phyloP scores from a whole-genome alignment of 2,797 vertebrate genomes.

The Melanotaenia maccullochi region DNA sequence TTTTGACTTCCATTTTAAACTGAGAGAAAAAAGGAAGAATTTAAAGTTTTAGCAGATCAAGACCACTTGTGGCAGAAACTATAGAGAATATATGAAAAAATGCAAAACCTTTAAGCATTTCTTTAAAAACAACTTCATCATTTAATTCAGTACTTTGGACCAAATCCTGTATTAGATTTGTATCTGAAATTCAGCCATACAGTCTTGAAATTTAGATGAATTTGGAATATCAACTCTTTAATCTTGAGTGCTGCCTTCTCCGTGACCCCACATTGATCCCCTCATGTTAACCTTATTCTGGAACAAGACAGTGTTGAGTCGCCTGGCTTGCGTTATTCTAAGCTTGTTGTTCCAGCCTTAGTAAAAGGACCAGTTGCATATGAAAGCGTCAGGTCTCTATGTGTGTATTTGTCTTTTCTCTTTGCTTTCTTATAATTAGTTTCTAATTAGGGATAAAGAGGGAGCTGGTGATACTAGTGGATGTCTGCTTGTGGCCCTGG shows the following conservation, averaged over 20 bases:
- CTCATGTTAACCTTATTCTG: conserved; percentile 24
- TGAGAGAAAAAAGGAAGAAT: background rate
- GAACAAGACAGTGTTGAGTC: conserved; percentile 34
- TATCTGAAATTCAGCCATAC: background rate
- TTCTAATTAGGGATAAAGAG: conserved; percentile 82
- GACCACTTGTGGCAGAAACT: background rate
- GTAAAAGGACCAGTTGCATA: conserved; percentile 57
- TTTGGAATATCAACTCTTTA: background rate
- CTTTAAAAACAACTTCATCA: too few relatives aligned
- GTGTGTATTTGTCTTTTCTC: conserved; percentile 72
- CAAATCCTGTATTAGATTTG: background rate
- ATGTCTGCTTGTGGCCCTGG: conserved; percentile 53
- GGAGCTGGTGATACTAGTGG: conserved; percentile 47
- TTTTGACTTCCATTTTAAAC: background rate
- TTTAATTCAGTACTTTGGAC: background rate
- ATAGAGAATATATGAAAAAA: background rate
- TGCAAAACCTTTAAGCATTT: background rate
- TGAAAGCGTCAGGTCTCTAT: conserved; percentile 62
- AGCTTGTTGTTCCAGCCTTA: conserved; percentile 64
- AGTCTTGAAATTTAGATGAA: background rate
- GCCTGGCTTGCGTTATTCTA: conserved; percentile 42
- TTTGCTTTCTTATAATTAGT: conserved; percentile 81
- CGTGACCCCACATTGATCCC: conserved; percentile 27
- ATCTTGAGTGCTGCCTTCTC: background rate
- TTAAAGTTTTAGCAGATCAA: background rate